Percentiles rank a stretch among this genome's conserved stretches.
These are phyloP conservation scores for Hoplostethus atlanticus DNA, from an alignment of 2,797 vertebrate genomes.

Conservation along the genomic window DNA sequence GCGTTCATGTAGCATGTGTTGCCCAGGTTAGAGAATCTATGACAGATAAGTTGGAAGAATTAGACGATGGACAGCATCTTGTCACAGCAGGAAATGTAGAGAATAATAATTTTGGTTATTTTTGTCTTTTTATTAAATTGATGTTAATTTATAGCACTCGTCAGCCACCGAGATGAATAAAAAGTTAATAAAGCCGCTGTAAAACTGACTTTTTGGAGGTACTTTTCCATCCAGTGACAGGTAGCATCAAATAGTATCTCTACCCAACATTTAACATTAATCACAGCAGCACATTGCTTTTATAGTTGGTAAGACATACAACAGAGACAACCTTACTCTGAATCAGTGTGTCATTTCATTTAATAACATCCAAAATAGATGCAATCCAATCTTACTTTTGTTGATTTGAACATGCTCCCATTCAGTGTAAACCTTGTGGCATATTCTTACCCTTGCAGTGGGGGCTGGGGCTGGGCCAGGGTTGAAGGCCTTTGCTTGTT, in stretches of 20 bases:
- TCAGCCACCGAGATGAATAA: neutral
- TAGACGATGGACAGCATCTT: neutral
- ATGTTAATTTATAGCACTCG: too few relatives aligned
- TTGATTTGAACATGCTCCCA: neutral
- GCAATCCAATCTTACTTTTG: neutral
- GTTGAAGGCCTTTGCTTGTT: slow-evolving; percentile 92
- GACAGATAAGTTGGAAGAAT: slow-evolving; percentile 1
- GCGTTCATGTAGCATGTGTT: slow-evolving; percentile 99
- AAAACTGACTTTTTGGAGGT: too few relatives aligned
- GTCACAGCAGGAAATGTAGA: neutral
- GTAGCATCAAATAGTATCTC: too few relatives aligned
- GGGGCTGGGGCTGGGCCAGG: slow-evolving; percentile 90
- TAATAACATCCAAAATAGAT: neutral
- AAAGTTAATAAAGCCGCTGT: neutral
- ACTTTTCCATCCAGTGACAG: too few relatives aligned
- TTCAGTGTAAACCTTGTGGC: neutral
- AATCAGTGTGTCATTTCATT: neutral
- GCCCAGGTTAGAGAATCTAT: slow-evolving; percentile 97
- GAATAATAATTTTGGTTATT: too few relatives aligned
- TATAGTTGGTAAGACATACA: neutral
- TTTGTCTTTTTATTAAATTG: too few relatives aligned
- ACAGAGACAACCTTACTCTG: neutral
- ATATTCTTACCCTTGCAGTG: slow-evolving; percentile 91
- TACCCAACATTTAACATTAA: too few relatives aligned
- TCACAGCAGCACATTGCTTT: neutral